A percentile compares a stretch with the other conserved stretches of the same genome.
phyloP scores from a whole-genome alignment of 2,888 invertebrate genomes.

The Ophion slaviceki region DNA sequence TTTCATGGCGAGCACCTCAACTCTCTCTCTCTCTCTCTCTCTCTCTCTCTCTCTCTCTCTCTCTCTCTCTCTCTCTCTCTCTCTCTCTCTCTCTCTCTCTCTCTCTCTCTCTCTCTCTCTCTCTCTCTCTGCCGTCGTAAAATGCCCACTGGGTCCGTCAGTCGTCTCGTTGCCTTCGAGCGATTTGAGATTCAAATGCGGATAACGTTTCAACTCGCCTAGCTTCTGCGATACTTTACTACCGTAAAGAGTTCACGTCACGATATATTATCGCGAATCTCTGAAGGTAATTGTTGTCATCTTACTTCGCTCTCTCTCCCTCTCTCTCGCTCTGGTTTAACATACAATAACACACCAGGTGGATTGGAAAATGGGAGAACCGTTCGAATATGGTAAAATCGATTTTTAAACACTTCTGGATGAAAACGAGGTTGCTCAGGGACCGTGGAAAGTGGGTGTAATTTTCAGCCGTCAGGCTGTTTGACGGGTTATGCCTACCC shows the following conservation, averaged over 20 bases:
- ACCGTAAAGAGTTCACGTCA: slow-evolving; percentile 36
- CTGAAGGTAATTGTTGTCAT: slow-evolving; percentile 35
- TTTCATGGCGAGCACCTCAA: slow-evolving; percentile 26
- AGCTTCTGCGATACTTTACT: slow-evolving; percentile 42
- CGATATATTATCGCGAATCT: slow-evolving; percentile 40
- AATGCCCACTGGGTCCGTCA: slow-evolving; percentile 47
- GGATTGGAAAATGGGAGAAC: not conserved
- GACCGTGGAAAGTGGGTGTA: not conserved
- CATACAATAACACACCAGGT: slow-evolving; percentile 10
- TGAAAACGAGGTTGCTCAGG: not conserved
- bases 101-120: not conserved
- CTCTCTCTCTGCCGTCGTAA: slow-evolving; percentile 28
- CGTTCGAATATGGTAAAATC: not conserved
- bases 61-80: not conserved
- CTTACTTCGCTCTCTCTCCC: not conserved
- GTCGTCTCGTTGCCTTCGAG: slow-evolving; percentile 66
- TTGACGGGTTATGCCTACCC: not conserved
- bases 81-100: not conserved
- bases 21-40: not conserved
- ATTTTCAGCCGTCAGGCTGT: not conserved
- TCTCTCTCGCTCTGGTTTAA: not conserved
- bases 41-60: not conserved
- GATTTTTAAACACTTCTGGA: not conserved
- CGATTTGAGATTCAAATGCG: slow-evolving; percentile 73
- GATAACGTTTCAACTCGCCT: slow-evolving; percentile 68